phyloP scores from a whole-genome alignment of 2,113 vertebrate genomes.

The Tachysurus vachellii region DNA sequence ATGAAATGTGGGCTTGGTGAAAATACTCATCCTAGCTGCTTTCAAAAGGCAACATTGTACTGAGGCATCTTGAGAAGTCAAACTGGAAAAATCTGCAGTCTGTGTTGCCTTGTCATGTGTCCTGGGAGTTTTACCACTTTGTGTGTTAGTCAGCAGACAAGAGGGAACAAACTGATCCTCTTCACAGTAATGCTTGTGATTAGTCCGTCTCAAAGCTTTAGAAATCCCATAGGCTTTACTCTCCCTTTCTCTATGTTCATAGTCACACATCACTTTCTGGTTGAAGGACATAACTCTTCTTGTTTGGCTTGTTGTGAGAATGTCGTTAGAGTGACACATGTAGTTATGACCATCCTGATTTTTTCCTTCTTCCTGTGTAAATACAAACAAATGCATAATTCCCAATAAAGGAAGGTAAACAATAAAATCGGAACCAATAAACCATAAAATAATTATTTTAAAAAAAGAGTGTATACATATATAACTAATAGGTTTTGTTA shows the following conservation, averaged over 20 bases:
- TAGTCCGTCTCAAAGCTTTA: background rate
- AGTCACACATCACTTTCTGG: background rate
- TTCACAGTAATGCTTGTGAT: background rate
- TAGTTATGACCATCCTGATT: background rate
- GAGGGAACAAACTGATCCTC: slow-evolving; percentile 37
- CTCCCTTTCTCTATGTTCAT: background rate
- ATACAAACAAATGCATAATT: background rate
- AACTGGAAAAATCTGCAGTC: slow-evolving; percentile 54
- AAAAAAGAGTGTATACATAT: background rate
- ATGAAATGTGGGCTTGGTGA: background rate
- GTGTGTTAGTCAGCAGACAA: slow-evolving; percentile 28
- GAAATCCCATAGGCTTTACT: slow-evolving; percentile 3
- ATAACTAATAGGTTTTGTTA: background rate
- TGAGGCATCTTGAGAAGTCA: slow-evolving; percentile 60
- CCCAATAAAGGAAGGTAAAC: background rate
- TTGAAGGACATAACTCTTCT: background rate
- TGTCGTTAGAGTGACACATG: background rate
- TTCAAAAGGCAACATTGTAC: slow-evolving; percentile 70
- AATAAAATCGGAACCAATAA: background rate
- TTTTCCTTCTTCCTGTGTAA: background rate
- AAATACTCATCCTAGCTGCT: background rate
- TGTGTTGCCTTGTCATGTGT: slow-evolving; percentile 72
- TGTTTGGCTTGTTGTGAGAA: slow-evolving; percentile 9
- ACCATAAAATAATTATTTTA: background rate
- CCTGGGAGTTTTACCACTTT: background rate